phyloP scores from a whole-genome alignment of 2,797 vertebrate species.

The Amazona ochrocephala region DNA sequence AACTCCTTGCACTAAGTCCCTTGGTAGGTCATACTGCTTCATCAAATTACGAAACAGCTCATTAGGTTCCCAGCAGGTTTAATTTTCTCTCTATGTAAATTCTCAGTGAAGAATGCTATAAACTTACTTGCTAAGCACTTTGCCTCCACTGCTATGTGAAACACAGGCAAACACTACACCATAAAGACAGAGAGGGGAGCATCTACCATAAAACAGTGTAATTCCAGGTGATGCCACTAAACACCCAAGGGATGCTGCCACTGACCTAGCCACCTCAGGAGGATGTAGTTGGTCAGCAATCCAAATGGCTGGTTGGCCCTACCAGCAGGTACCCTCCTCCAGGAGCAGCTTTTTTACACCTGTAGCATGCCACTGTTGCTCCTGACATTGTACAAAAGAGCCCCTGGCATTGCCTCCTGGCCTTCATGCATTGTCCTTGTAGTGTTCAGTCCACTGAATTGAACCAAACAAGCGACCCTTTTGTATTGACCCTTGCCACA shows the following conservation, averaged over 20 bases:
- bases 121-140: neutral
- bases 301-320: neutral
- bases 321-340: neutral
- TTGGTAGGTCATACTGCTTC: neutral
- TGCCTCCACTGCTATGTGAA: neutral
- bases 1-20: neutral
- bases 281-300: neutral
- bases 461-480: accelerated
- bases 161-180: neutral
- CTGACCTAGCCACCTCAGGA: neutral
- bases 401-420: neutral
- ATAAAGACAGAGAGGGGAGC: neutral
- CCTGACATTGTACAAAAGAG: neutral
- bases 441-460: neutral
- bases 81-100: neutral
- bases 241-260: neutral
- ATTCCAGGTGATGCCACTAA: neutral
- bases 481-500: neutral
- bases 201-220: neutral
- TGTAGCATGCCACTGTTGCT: neutral
- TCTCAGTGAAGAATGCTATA: neutral
- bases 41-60: neutral
- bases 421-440: neutral
- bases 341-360: neutral
- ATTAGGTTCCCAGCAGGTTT: neutral